Base-by-base conservation (phyloP, 2,797 vertebrate genomes). In the Margarornis squamiger region DNA sequence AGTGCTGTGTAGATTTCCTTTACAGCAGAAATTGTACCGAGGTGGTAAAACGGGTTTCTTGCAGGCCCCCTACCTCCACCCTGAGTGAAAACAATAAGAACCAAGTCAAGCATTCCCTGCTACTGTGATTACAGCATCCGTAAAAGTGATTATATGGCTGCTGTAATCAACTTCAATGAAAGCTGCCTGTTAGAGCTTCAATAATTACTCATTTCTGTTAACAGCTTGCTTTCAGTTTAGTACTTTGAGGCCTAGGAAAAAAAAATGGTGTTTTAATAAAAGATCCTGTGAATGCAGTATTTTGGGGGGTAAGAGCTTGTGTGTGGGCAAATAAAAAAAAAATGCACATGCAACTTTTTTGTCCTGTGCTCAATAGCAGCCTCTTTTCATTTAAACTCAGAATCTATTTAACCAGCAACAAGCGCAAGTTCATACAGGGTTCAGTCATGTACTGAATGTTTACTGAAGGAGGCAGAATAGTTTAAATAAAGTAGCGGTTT, bases 181-280 rank as follows among this genome's bases (percentile, higher is more conserved):
- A 98, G 98, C 98, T 98, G 98, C 98, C 98, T 98, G 98, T 98
- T 98, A 98, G 98, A 98, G 98, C 98, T 98, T 98, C 98, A 98
- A 98, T 98, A 98, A 98, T 98, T 98, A 98, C 98, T 98, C 98
- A 98, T 98, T 98, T 98, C 98, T 98, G 98, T 98, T 98, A 98
- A 98, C 98, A 98, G 98, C 98, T 98, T 98, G 98, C 98, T 98
- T 98, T 98, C 97, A 98, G 97, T 98, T 97, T 97, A 98, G 97
- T 98, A 98, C 98, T 98, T 98, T 98, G 98, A 98, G 98, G 97
- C 95, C 97, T 95, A 97, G 95, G 80, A 59, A 96, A 89, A 92
- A 85, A 93, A 91, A 79, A 27, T 2, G 43, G 96, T 80, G 96
- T 98, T 98, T 98, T 98, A 98, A 98, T 98, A 98, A 98, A 98